Conservation (phyloP, 2,888 invertebrate genomes). For the Notodonta dromedarius region DNA sequence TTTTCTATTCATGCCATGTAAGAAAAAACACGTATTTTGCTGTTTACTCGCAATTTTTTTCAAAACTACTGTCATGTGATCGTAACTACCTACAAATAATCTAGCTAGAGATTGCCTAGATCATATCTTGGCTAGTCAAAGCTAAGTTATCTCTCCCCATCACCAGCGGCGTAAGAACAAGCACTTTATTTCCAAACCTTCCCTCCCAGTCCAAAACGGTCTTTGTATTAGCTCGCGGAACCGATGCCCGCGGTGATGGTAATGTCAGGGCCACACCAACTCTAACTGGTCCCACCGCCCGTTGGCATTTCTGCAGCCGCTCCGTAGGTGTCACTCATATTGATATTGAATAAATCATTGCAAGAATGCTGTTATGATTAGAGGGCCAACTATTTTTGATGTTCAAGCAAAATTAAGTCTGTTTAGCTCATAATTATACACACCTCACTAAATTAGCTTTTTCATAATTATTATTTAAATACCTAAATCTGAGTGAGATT, state of each 20-base stretch:
- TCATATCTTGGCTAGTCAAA: too few relatives aligned
- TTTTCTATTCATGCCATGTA: too few relatives aligned
- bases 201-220: constrained; percentile 12
- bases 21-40: too few relatives aligned
- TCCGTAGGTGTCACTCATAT: constrained; percentile 48
- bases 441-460: too few relatives aligned
- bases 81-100: too few relatives aligned
- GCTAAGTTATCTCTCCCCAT: background rate
- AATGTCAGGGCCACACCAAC: constrained; percentile 63
- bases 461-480: too few relatives aligned
- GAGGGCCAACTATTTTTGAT: constrained; percentile 23
- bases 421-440: background rate
- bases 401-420: background rate
- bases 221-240: constrained; percentile 55
- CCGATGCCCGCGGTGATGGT: constrained; percentile 40
- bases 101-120: too few relatives aligned
- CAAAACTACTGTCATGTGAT: too few relatives aligned
- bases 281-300: constrained; percentile 52
- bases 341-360: constrained; percentile 37
- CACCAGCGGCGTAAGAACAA: background rate
- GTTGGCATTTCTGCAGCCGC: constrained; percentile 56
- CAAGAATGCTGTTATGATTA: constrained; percentile 49
- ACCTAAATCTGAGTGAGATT: too few relatives aligned
- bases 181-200: background rate
- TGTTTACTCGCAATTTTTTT: too few relatives aligned